Evolutionary conservation across 2,797 vertebrate genomes (phyloP), one percentile per base, ranked within the genome.

Genomic region (Potorous gilbertii): DNA sequence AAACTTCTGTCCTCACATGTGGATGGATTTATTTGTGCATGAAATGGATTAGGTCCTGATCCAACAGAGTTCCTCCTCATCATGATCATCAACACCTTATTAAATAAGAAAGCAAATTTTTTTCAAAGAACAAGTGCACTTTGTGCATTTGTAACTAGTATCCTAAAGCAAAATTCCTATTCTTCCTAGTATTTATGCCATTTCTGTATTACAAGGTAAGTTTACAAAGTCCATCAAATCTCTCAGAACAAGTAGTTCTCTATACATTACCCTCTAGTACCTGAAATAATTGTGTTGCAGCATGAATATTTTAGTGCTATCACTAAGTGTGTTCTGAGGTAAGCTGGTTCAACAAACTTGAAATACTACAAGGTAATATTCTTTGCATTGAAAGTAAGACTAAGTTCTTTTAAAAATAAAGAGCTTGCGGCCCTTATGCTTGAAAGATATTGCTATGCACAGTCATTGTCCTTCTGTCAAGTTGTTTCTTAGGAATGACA

Each of bases 211-310:
- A 90, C 54, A 91, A 96, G 93, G 27, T 9, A 5, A 13, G 1
- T 87, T 97, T 81, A 31, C 11, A 62, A 54, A 55, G 21, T 90
- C 29, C 27, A 27, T 90, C n/a, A 59, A 92, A 54, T 59, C 74
- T 91, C 81, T 92, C 11, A 52, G 54, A n/a, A 56, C 4, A 29
- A 9, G 3, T 46, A 54, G 50, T 90, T 34, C 31, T 31, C 27
- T 46, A 21, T 54, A 62, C 3, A 66, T 4, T 90, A 1, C 5
- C 96, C 93, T 97, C 92, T 59, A 95, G 14, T 90, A 81, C 91
- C 92, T 52, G 57, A 96, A 31, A 28, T 89, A 5, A 40, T 90
- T 90, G 81, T 95, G 6, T 62, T 54, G 12, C 91, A 91, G 34
- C 91, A 81, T 40, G 59, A 91, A 54, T 94, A n/a, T 14, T 28